Base-by-base conservation (phyloP, 2,113 vertebrate species). In the Numenius arquata region DNA sequence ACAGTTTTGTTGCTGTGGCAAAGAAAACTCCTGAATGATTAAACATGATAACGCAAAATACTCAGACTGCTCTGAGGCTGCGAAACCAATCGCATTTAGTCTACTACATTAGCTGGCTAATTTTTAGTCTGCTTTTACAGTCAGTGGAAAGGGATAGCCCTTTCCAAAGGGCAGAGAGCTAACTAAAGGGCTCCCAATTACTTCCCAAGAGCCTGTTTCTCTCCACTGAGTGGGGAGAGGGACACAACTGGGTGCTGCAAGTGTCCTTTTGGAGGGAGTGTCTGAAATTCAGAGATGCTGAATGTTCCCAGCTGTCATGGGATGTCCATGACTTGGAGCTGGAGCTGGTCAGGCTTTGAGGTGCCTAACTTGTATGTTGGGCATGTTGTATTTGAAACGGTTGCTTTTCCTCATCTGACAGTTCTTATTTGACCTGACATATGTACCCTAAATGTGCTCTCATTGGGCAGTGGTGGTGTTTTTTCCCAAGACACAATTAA, bases 161-260 rank as follows among this genome's bases (percentile, higher is more conserved):
- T 65, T 61, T 43, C 36, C 53, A 11, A 19, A 36, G 50, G 38
- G 52, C 43, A 34, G 45, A 36, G 13, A 1, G 29, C 27, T 22
- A 10, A 41, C 23, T 43, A 12, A 10, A 27, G 16, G 32, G 18
- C 38, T 52, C 32, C 9, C n/a, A 4, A 9, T 20, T 43, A 10
- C 30, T 53, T 81, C 52, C 26, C 0, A 0, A 47, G 32, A 40
- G n/a, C 32, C 13, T 22, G 2, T 30, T 72, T 30, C 47, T 71
- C 56, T 58, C 34, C n/a, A 5, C 4, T 0, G 12, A 55, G 15
- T 2, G 6, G 23, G 52, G 13, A 48, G 30, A 27, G 32, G 15
- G 8, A 32, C 9, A 5, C 14, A 32, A 14, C 45, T 63, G 29
- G 6, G 10, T 43, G 10, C n/a, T 78, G 14, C 0, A 6, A 32